Evolutionary conservation across 1,140 invertebrate genomes (phyloP), one percentile per base, ranked within the genome.

Genomic region (Phymastichus coffea): DNA sequence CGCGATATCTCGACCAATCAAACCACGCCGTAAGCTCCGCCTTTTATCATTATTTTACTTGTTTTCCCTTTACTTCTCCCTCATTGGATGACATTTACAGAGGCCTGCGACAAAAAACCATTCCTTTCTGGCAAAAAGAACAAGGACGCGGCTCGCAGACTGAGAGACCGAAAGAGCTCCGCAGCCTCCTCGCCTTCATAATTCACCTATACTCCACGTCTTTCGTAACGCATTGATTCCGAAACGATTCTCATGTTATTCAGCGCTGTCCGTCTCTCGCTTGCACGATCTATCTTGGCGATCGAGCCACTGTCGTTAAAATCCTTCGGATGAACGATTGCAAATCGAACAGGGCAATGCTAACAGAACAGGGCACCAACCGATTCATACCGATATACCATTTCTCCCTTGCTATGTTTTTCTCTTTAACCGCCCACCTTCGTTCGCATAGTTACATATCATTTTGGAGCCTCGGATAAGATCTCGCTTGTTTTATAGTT

Each of bases 11-110:
- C 78, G 77, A 78, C 78, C 78, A 80, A 80, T 80, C 77, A 71
- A 79, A 77, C 78, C 69, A 71, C 77, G 66, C 73, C 71, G 69
- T 66, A 69, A 70, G 75, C 78, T 80, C 78, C 78, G 78, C 78
- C 78, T 80, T 80, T 80, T 79, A 80, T 79, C 78, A 80, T 80
- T 78, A 80, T 80, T 80, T 80, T 80, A 80, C 77, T 79, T 79
- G 77, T 79, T 80, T 80, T 79, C 71, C 72, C 72, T 76, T 74
- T 76, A 77, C 77, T 77, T 78, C 70, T 74, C 73, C 75, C 75
- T 73, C 74, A 80, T 80, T 80, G 78, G 77, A 79, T 79, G 78
- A 79, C 77, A 80, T 77, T 76, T 69, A 60, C 66, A 56, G 61
- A 62, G 67, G 69, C 70, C 65, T 56, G 63, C 60, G 49, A 59